Evolutionary conservation across 2,797 vertebrate genomes (phyloP).

Genomic region (Odontamblyopus lacepedii): DNA sequence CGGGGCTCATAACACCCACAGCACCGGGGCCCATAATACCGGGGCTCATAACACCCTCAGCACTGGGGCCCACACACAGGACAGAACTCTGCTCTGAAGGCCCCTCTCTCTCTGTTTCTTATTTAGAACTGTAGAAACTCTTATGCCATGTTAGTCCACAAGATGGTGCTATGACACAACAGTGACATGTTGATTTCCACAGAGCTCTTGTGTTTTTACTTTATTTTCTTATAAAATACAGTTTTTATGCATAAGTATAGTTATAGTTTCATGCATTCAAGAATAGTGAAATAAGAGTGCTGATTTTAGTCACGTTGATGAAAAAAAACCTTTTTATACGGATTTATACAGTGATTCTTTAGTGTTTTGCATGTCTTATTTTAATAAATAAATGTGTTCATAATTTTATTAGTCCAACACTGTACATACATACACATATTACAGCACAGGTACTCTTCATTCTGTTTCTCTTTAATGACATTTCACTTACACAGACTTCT

Average conservation of each 20-base stretch:
- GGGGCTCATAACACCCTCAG: no score
- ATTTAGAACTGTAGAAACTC: background rate
- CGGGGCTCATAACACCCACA: no score
- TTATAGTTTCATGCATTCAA: background rate
- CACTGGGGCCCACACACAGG: slow-evolving; percentile 17
- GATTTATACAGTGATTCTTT: background rate
- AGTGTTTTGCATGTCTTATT: slow-evolving; percentile 7
- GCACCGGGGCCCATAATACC: no score
- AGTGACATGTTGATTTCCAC: background rate
- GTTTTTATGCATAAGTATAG: no score
- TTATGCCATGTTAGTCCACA: slow-evolving; percentile 44
- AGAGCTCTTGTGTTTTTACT: background rate
- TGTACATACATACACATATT: background rate
- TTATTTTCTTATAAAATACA: background rate
- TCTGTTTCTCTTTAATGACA: background rate
- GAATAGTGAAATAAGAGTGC: slow-evolving; percentile 39
- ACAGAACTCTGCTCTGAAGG: slow-evolving; percentile 62
- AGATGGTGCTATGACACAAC: slow-evolving; percentile 56
- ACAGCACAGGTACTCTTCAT: background rate
- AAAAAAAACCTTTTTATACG: slow-evolving; percentile 16
- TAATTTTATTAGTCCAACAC: background rate
- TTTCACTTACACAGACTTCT: background rate
- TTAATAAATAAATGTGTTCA: slow-evolving; percentile 5
- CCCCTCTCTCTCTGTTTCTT: background rate
- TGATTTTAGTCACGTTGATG: slow-evolving; percentile 17